phyloP scores from a whole-genome alignment of 2,113 vertebrate genomes.

The Capricornis sumatraensis region DNA sequence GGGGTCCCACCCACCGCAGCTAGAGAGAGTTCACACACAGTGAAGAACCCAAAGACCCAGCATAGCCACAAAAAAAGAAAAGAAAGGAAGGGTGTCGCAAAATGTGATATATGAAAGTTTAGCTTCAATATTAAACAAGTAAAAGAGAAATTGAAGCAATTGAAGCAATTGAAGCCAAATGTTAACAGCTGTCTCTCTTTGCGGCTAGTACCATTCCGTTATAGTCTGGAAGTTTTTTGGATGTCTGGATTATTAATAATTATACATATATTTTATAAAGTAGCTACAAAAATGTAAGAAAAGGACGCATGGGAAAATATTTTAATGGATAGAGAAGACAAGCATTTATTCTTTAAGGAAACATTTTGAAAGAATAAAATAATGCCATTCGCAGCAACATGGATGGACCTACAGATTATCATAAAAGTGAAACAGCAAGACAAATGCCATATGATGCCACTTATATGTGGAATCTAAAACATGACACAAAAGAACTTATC shows the following conservation, averaged over 20 bases:
- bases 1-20: neutral
- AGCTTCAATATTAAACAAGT: neutral
- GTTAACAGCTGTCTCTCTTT: neutral
- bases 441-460: neutral
- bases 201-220: neutral
- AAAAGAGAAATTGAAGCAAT: neutral
- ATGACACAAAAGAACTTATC: neutral
- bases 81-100: neutral
- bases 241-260: neutral
- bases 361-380: neutral
- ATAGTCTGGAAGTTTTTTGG: neutral
- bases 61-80: neutral
- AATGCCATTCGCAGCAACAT: neutral
- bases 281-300: neutral
- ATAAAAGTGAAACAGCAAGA: neutral
- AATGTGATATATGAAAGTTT: neutral
- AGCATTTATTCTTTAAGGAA: neutral
- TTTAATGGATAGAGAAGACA: neutral
- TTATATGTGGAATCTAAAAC: neutral
- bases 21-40: neutral
- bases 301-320: neutral
- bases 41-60: neutral
- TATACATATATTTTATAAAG: neutral
- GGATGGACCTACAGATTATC: neutral
- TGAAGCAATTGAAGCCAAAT: neutral